Evolutionary conservation across 2,797 vertebrate species (phyloP).

Genomic region (Coccyzus lansbergi): DNA sequence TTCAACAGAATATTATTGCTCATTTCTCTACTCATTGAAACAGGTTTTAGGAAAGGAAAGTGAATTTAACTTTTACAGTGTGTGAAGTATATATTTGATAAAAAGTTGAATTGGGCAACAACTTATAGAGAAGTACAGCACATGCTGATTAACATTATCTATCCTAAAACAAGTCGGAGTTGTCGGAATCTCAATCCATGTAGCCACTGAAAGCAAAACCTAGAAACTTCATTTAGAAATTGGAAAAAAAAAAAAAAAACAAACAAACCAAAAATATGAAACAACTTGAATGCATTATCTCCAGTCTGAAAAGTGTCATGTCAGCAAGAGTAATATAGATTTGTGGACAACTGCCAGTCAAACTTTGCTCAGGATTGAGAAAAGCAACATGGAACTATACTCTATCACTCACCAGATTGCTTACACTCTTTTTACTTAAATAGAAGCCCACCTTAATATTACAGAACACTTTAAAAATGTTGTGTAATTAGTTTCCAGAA

Average conservation of each 20-base stretch:
- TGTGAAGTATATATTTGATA: background rate
- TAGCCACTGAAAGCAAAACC: background rate
- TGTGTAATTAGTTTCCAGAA: conserved; percentile 15
- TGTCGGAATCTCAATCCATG: background rate
- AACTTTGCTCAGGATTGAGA: background rate
- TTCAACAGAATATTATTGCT: background rate
- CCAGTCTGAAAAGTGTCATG: background rate
- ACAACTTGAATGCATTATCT: background rate
- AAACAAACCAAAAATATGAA: background rate
- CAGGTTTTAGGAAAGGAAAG: background rate
- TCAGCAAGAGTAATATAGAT: background rate
- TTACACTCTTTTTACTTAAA: background rate
- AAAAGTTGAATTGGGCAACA: background rate
- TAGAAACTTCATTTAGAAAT: background rate
- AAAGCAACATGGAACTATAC: background rate
- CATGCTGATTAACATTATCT: background rate
- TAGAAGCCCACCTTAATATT: background rate
- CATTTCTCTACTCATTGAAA: background rate
- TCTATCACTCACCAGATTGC: background rate
- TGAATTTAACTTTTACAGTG: background rate
- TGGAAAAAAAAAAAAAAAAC: background rate
- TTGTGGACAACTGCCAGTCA: background rate
- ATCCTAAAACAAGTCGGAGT: background rate
- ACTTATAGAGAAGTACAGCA: background rate
- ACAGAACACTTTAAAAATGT: background rate